Base-by-base conservation (phyloP, 2,113 vertebrate genomes). In the Atractosteus spatula region DNA sequence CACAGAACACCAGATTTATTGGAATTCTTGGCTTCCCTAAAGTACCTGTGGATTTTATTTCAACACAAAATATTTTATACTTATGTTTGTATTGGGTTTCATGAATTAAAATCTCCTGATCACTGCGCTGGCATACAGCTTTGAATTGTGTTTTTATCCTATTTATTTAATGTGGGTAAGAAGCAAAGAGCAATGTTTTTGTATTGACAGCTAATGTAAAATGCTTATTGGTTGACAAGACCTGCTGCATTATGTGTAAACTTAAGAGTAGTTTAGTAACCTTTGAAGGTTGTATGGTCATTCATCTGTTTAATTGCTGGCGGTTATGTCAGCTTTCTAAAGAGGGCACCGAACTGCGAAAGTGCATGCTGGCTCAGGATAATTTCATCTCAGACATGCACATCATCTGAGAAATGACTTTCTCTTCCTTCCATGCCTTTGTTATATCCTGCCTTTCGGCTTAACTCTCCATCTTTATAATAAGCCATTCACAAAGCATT, bases 331-430 rank as follows among this genome's bases (percentile, higher is more conserved):
- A 55, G 44, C 16, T 11, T 55, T 44, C 10, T 11, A 55, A 66
- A 44, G 43, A 66, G 64, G 64, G 12, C n/a, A 8, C 45, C 14
- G 45, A 7, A 47, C 42, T 45, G 42, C 45, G 64, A 45, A 42
- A 42, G 29, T 8, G 6, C 45, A 51, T 3, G 66, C 47, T 68
- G 45, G 47, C 44, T 55, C 66, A 68, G 66, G 66, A 55, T 68
- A 41, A 68, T 55, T 43, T 51, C 12, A 68, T 55, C 66, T 68
- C n/a, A 68, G 54, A 12, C 16, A 17, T 68, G 66, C 66, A 45
- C 54, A 44, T 8, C 43, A 47, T 47, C 66, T 14, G 66, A 68
- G 16, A 68, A 54, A 41, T 17, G 45, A 68, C 47, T 2, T 16
- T 54, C 47, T 55, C 7, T 6, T 54, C 66, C 66, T 68, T 11